These are phyloP conservation scores for Picathartes gymnocephalus DNA, from an alignment of 2,113 vertebrate genomes.

Conservation along the genomic window DNA sequence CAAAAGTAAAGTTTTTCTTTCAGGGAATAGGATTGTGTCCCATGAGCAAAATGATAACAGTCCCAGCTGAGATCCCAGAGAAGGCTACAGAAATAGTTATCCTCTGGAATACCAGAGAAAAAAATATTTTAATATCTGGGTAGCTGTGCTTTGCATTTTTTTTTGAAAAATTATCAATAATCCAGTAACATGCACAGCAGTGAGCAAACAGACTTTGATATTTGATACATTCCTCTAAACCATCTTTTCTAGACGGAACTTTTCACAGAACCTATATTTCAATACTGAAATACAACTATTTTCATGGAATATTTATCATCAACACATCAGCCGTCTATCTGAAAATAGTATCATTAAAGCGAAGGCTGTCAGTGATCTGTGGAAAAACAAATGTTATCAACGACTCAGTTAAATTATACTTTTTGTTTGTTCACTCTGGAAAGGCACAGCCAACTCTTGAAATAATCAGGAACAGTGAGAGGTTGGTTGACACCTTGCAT, in stretches of 20 bases:
- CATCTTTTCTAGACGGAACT: background rate
- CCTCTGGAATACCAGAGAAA: background rate
- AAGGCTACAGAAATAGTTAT: background rate
- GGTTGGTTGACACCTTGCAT: background rate
- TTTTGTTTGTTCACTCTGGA: background rate
- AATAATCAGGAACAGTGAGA: background rate
- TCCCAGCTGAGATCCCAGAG: background rate
- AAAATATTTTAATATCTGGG: background rate
- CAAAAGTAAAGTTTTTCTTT: background rate
- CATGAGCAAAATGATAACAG: background rate
- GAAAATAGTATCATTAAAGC: background rate
- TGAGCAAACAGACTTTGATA: background rate
- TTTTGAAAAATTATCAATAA: background rate
- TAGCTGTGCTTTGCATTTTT: fast-evolving
- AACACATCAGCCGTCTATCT: background rate
- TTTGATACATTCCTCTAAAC: background rate
- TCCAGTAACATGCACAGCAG: background rate
- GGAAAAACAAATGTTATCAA: background rate
- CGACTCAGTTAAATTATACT: background rate
- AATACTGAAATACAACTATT: background rate
- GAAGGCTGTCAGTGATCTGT: background rate
- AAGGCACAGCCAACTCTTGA: background rate
- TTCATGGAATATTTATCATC: background rate
- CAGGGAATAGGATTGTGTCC: fast-evolving
- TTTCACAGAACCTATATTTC: background rate